Base-by-base conservation (phyloP, 2,113 vertebrate species). In the Cynopterus brachyotis region DNA sequence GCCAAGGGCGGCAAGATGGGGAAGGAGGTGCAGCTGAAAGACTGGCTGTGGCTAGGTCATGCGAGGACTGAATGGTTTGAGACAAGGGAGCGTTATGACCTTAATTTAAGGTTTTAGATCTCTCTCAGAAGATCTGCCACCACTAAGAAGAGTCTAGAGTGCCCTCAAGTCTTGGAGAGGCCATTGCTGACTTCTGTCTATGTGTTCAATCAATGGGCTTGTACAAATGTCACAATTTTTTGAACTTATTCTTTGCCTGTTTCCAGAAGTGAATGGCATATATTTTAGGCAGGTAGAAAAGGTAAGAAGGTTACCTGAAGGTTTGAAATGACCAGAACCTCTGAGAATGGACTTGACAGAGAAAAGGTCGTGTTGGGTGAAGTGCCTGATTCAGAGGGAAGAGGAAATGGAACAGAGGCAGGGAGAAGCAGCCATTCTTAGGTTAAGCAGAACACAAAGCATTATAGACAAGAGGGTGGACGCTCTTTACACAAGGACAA, bases 301-400 rank as follows among this genome's bases (percentile, higher is more conserved):
- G 59, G 66, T 66, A 28, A 66, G 32, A 70, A 45, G 40, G 40
- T 73, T 86, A 73, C 57, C 28, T 60, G n/a, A 67, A 91, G 66
- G 50, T 80, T 13, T 94, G 66, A 87, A 75, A 64, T 69, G n/a
- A 75, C 45, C 66, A 45, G 67, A 90, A 86, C 40, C 28, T 66
- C 64, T 19, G 81, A 91, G 59, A 86, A 59, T 50, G 75, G 64
- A 70, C 95, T 96, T 86, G 40, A 57, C 76, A 80, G 86, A 86
- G 32, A 72, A 17, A n/a, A 37, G n/a, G 67, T 35, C 47, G 42
- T 1, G 22, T 0, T 50, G 57, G 59, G 7, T 64, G 57, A 73
- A 9, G 8, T 11, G 19, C 35, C 80, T 42, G 35, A 70, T 2
- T 6, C 79, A 32, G 20, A 75, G 16, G 88, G 60, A 53, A 60